A percentile compares a stretch with the other conserved stretches of the same genome.
phyloP scores from a whole-genome alignment of 2,888 invertebrate species.

The Dusona sp. region DNA sequence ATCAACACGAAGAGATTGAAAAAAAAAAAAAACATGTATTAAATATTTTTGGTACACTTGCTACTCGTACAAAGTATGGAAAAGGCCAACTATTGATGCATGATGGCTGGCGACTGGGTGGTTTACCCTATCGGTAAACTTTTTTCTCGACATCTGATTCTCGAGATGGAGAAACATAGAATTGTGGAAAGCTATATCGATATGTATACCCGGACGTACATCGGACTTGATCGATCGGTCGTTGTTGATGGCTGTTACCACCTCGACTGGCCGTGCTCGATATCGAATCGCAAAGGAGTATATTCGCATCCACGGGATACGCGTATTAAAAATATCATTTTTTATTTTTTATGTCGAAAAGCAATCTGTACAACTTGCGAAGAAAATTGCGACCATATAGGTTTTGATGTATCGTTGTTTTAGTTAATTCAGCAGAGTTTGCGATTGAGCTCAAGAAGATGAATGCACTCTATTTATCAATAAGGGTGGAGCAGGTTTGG shows the following conservation, averaged over 20 bases:
- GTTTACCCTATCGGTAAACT: too few relatives aligned
- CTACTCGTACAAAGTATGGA: too few relatives aligned
- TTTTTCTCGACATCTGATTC: not conserved
- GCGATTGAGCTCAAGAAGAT: too few relatives aligned
- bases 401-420: too few relatives aligned
- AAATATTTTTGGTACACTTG: not conserved
- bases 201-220: conserved; percentile 70
- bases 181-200: conserved; percentile 64
- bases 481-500: not conserved
- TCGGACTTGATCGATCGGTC: conserved; percentile 73
- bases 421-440: not conserved
- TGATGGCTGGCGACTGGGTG: too few relatives aligned
- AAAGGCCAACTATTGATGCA: too few relatives aligned
- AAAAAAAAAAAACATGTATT: too few relatives aligned
- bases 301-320: not conserved
- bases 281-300: conserved; percentile 68
- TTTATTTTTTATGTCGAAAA: not conserved
- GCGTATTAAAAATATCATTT: not conserved
- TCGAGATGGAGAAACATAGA: conserved; percentile 61
- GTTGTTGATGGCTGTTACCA: conserved; percentile 48
- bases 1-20: too few relatives aligned
- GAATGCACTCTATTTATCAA: not conserved
- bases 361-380: not conserved
- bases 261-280: conserved; percentile 67
- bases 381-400: not conserved